phyloP scores from a whole-genome alignment of 2,888 invertebrate species.

The Tetranychus truncatus region DNA sequence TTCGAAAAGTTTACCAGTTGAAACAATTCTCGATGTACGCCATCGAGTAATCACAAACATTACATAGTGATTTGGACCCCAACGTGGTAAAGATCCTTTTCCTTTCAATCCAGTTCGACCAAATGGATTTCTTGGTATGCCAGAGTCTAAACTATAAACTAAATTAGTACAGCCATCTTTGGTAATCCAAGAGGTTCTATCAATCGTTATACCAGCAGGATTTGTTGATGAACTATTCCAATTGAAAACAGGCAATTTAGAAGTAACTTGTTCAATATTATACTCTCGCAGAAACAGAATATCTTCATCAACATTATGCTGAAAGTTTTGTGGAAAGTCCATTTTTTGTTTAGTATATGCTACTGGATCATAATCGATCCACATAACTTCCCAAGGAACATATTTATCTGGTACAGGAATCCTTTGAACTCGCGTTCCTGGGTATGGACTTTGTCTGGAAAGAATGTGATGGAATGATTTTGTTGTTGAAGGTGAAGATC shows the following conservation, averaged over 20 bases:
- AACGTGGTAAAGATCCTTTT: constrained; percentile 32
- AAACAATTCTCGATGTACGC: constrained; percentile 13
- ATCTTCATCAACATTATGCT: constrained; percentile 32
- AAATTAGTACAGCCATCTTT: constrained; percentile 19
- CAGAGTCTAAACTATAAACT: constrained; percentile 27
- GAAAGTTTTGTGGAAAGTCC: constrained; percentile 29
- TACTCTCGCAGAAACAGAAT: constrained; percentile 26
- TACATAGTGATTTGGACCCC: constrained; percentile 35
- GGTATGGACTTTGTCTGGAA: constrained; percentile 33
- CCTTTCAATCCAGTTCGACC: constrained; percentile 34
- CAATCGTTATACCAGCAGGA: constrained; percentile 27
- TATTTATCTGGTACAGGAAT: constrained; percentile 35
- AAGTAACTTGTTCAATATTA: background rate
- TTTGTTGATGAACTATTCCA: constrained; percentile 28
- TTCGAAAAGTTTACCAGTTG: constrained; percentile 24
- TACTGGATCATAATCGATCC: constrained; percentile 32
- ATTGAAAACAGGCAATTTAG: constrained; percentile 26
- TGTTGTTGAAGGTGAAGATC: background rate
- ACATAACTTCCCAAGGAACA: constrained; percentile 34
- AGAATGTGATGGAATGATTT: constrained; percentile 25
- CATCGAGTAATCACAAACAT: constrained; percentile 30
- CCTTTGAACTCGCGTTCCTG: constrained; percentile 31
- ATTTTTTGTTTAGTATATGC: constrained; percentile 29
- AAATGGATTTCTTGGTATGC: constrained; percentile 31
- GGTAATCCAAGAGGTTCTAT: constrained; percentile 28